phyloP scores from a whole-genome alignment of 1,140 invertebrate species.

The Scaptomyza hsui region DNA sequence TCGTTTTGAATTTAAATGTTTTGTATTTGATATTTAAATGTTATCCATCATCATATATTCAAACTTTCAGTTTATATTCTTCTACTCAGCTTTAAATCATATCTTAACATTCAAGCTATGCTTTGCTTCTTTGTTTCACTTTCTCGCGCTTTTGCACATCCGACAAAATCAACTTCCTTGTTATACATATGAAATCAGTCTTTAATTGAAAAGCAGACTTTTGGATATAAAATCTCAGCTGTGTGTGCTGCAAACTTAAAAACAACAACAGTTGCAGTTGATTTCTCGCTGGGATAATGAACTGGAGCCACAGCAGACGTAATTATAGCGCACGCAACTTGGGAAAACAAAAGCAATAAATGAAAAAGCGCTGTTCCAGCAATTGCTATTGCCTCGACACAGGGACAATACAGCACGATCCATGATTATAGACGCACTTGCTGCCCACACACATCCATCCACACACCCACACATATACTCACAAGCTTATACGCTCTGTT shows the following conservation, averaged over 20 bases:
- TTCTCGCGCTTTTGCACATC: slow-evolving; percentile 8
- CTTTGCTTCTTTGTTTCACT: neutral
- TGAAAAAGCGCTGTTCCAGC: slow-evolving; percentile 23
- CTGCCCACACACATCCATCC: no score
- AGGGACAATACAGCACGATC: slow-evolving; percentile 23
- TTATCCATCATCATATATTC: no score
- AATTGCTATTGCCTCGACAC: neutral
- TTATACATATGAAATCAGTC: slow-evolving; percentile 54
- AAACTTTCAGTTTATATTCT: no score
- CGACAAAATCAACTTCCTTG: slow-evolving; percentile 56
- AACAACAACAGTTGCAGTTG: slow-evolving; percentile 58
- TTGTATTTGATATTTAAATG: no score
- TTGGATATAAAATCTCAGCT: slow-evolving; percentile 4
- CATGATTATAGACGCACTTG: slow-evolving; percentile 44
- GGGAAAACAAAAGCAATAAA: slow-evolving; percentile 72
- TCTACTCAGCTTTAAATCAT: no score
- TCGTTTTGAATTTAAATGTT: neutral
- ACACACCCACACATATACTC: neutral
- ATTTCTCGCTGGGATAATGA: slow-evolving; percentile 63
- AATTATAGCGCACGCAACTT: slow-evolving; percentile 64
- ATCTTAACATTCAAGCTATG: neutral
- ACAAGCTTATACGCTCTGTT: slow-evolving; percentile 24
- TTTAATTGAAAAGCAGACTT: slow-evolving; percentile 41
- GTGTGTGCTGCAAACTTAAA: slow-evolving; percentile 35
- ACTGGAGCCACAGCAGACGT: slow-evolving; percentile 37